phyloP scores from a whole-genome alignment of 2,888 invertebrate species.

The Eupithecia pulchellata region DNA sequence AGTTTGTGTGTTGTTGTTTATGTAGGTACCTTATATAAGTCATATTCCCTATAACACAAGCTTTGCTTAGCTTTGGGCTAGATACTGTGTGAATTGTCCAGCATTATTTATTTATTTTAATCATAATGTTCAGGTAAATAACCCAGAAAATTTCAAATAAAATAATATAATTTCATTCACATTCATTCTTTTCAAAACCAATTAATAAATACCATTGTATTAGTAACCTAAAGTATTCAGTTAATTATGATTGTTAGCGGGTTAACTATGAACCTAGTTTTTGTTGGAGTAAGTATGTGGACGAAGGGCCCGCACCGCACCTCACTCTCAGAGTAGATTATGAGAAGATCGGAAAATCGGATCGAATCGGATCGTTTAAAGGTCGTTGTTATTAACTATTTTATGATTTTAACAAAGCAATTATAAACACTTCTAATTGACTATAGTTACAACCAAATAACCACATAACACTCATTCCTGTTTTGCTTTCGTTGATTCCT shows the following conservation, averaged over 20 bases:
- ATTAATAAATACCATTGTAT: not conserved
- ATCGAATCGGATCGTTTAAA: too few relatives aligned
- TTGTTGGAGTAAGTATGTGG: too few relatives aligned
- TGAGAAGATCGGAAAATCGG: not conserved
- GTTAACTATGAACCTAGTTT: too few relatives aligned
- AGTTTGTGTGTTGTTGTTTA: too few relatives aligned
- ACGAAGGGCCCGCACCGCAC: too few relatives aligned
- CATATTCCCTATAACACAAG: too few relatives aligned
- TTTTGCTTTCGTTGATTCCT: constrained; percentile 3
- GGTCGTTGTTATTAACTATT: not conserved
- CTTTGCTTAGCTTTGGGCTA: too few relatives aligned
- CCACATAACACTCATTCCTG: not conserved
- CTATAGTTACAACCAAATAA: not conserved
- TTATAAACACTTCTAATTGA: not conserved
- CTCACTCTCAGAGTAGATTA: too few relatives aligned
- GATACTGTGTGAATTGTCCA: too few relatives aligned
- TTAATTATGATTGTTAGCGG: not conserved
- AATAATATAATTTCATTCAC: not conserved
- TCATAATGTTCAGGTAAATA: not conserved
- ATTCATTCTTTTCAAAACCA: not conserved
- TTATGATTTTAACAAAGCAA: not conserved
- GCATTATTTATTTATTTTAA: too few relatives aligned
- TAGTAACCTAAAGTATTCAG: not conserved
- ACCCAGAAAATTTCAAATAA: not conserved
- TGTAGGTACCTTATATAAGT: too few relatives aligned